Evolutionary conservation across 2,888 invertebrate genomes (phyloP).

Genomic region (Himalopsyche japonica): DNA sequence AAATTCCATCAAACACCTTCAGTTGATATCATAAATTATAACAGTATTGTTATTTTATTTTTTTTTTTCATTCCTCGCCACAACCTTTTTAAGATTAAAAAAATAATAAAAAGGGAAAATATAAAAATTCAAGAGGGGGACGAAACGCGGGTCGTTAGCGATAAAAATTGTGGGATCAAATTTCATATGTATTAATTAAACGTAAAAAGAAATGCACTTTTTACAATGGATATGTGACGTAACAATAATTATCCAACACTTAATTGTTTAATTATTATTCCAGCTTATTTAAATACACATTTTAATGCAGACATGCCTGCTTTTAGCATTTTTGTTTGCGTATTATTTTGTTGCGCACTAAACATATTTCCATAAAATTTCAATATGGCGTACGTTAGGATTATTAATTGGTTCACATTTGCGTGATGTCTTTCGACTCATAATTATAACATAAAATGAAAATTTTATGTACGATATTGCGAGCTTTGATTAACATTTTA

Average conservation of each 20-base stretch:
- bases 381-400: not conserved
- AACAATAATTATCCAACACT: not conserved
- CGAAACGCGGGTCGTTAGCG: too few species aligned
- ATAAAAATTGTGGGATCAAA: too few species aligned
- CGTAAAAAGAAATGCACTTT: too few species aligned
- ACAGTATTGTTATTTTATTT: too few species aligned
- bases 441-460: not conserved
- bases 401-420: not conserved
- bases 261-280: not conserved
- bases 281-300: not conserved
- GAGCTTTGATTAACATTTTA: not conserved
- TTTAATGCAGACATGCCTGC: not conserved
- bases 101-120: too few species aligned
- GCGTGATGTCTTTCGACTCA: not conserved
- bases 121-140: too few species aligned
- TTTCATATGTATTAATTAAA: too few species aligned
- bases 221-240: too few species aligned
- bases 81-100: too few species aligned
- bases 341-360: not conserved
- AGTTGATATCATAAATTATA: too few species aligned
- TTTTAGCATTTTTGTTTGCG: not conserved
- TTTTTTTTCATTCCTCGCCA: too few species aligned
- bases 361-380: not conserved
- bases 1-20: too few species aligned
- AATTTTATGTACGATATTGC: not conserved